Base-by-base conservation (phyloP, 1,140 invertebrate species). In the Trialeurodes vaporariorum region DNA sequence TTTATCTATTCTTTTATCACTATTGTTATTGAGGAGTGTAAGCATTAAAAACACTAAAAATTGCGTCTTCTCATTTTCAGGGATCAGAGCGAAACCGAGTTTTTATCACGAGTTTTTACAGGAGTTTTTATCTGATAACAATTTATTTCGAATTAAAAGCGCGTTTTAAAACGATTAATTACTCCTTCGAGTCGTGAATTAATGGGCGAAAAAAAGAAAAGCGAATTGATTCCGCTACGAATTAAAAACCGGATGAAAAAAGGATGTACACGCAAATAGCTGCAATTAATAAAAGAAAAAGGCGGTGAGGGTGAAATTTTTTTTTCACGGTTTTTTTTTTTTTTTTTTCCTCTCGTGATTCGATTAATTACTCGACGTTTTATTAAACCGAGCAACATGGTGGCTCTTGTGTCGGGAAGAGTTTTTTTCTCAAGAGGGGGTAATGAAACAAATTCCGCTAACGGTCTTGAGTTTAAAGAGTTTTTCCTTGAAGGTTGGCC, bases 391-490 rank as follows among this genome's bases (percentile, higher is more conserved):
- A 13, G 61, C 61, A 5, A 26, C 23, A 62, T 24, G n/a, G n/a
- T n/a, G n/a, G n/a, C n/a, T 62, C 13, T 24, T n/a, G 5, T 26
- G 61, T 24, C 25, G 25, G 63, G 34, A 25, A 12, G 25, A 24
- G 5, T 9, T 24, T 24, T 24, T 62, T 23, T 24, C 13, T 5
- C 23, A n/a, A 5, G 61, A 62, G 5, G 25, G 5, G 25, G 25
- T 24, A 26, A 62, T 23, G 25, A 26, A 26, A 26, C 23, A 62
- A 62, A 26, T 24, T 23, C 13, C 5, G 5, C 13, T 23, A 62
- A 62, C 13, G n/a, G 61, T 24, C 23, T 62, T 23, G n/a, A 62
- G 61, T 13, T 23, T 13, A n/a, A n/a, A 62, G 61, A 62, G 61
- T 13, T 17, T 17, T 17, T 17, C 17, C 17, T 17, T 17, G 58